Percentiles rank a stretch among this genome's conserved stretches.
phyloP scores from a whole-genome alignment of 2,888 invertebrate genomes.

The Parnassius smintheus region DNA sequence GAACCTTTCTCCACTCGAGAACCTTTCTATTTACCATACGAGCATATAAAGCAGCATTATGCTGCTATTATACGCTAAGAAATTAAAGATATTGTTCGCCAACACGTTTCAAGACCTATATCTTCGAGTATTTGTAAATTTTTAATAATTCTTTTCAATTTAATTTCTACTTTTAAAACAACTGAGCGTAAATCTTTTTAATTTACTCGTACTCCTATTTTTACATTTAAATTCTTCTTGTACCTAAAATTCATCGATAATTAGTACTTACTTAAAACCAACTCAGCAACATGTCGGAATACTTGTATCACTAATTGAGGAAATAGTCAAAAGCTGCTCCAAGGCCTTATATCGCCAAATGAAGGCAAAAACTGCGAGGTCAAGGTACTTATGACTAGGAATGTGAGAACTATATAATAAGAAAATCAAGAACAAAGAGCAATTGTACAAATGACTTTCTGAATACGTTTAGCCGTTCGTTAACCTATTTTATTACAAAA shows the following conservation, averaged over 20 bases:
- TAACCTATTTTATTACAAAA: neutral
- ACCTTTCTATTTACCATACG: too few relatives aligned
- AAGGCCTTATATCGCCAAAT: slow-evolving; percentile 64
- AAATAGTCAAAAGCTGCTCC: slow-evolving; percentile 58
- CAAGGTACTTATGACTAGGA: slow-evolving; percentile 64
- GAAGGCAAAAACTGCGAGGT: slow-evolving; percentile 65
- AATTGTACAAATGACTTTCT: slow-evolving; percentile 32
- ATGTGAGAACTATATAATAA: slow-evolving; percentile 41
- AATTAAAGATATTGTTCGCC: too few relatives aligned
- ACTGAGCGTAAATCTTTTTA: too few relatives aligned
- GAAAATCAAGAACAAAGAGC: slow-evolving; percentile 60
- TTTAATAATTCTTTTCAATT: too few relatives aligned
- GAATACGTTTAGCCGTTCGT: slow-evolving; percentile 21
- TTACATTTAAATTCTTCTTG: slow-evolving; percentile 4
- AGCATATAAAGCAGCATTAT: too few relatives aligned
- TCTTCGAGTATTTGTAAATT: too few relatives aligned
- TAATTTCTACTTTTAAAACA: too few relatives aligned
- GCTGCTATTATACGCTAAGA: too few relatives aligned
- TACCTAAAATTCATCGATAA: slow-evolving; percentile 22
- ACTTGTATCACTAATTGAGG: slow-evolving; percentile 61
- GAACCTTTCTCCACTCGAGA: too few relatives aligned
- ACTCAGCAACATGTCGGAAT: slow-evolving; percentile 24
- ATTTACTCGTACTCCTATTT: neutral
- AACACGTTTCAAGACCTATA: too few relatives aligned
- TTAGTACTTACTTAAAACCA: slow-evolving; percentile 24